Percentiles rank a stretch among this genome's conserved stretches.
Conservation (phyloP, 1,140 invertebrate species). For the Drosophila bifasciata region DNA sequence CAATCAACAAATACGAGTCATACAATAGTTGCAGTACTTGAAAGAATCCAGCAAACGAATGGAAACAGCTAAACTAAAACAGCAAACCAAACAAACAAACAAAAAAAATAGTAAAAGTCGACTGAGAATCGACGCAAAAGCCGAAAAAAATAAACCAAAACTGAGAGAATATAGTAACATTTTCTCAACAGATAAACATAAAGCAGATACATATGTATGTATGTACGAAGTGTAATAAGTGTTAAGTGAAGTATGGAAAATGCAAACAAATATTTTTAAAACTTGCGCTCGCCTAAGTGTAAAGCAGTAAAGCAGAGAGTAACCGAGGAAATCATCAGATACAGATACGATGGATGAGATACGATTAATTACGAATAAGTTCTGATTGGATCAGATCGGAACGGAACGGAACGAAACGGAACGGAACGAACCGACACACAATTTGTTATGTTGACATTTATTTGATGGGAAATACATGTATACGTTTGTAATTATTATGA, state of each 20-base stretch:
- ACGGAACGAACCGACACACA: conserved; percentile 28
- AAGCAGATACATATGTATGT: not conserved
- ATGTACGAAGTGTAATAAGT: conserved; percentile 77
- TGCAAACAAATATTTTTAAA: conserved; percentile 70
- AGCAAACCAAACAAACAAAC: too few relatives aligned
- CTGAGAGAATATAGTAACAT: conserved; percentile 70
- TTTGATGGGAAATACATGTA: conserved; percentile 43
- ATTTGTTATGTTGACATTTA: conserved; percentile 75
- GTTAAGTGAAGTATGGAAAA: conserved; percentile 55
- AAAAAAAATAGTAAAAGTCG: conserved; percentile 72
- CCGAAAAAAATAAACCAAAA: conserved; percentile 62
- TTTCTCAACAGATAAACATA: conserved; percentile 58
- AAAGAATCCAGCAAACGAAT: conserved; percentile 32
- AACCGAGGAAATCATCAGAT: conserved; percentile 23
- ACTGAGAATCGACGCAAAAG: conserved; percentile 31
- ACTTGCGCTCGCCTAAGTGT: conserved; percentile 60
- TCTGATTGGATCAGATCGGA: conserved; percentile 33
- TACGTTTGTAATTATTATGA: conserved; percentile 69
- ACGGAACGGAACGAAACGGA: conserved; percentile 16
- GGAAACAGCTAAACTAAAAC: conserved; percentile 44
- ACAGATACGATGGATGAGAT: conserved; percentile 26
- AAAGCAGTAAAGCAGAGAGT: conserved; percentile 28
- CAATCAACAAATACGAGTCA: conserved; percentile 42
- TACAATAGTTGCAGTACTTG: conserved; percentile 20
- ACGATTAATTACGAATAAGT: conserved; percentile 43